Percentiles rank a stretch among this genome's conserved stretches.
phyloP scores from a whole-genome alignment of 2,797 vertebrate species.

The Manis javanica region DNA sequence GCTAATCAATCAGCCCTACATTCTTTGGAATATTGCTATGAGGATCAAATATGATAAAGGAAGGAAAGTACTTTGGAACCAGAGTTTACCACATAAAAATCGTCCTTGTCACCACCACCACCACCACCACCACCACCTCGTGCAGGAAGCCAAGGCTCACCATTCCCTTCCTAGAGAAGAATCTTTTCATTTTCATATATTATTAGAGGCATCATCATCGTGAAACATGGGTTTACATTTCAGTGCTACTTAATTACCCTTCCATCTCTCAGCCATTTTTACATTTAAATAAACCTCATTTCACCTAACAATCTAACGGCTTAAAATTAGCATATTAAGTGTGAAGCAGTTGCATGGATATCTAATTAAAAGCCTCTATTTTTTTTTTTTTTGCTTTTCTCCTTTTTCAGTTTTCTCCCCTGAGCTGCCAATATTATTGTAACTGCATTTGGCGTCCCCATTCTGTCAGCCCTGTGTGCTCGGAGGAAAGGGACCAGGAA shows the following conservation, averaged over 20 bases:
- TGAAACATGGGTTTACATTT: conserved; percentile 50
- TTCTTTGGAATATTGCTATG: background rate
- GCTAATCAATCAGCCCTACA: background rate
- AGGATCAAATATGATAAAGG: background rate
- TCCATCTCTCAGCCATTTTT: conserved; percentile 73
- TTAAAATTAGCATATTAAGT: conserved; percentile 84
- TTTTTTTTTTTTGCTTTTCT: conserved; percentile 25
- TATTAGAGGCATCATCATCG: background rate
- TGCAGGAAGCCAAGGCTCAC: background rate
- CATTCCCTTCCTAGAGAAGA: no score
- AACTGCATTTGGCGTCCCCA: conserved; percentile 82
- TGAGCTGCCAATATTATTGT: conserved; percentile 80
- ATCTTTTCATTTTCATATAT: background rate
- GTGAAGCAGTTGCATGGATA: conserved; percentile 76
- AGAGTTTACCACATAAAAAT: background rate
- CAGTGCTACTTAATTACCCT: conserved; percentile 79
- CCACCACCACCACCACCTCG: no score
- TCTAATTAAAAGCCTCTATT: conserved; percentile 83
- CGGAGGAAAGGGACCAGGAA: conserved; percentile 59
- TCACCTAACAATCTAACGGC: conserved; percentile 80
- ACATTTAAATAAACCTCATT: conserved; percentile 84
- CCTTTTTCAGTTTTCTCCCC: conserved; percentile 75
- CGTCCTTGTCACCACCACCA: no score
- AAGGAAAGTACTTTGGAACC: background rate
- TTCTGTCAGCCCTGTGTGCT: conserved; percentile 82